Conservation (phyloP, 1,140 invertebrate genomes). For the Cydia pomonella region DNA sequence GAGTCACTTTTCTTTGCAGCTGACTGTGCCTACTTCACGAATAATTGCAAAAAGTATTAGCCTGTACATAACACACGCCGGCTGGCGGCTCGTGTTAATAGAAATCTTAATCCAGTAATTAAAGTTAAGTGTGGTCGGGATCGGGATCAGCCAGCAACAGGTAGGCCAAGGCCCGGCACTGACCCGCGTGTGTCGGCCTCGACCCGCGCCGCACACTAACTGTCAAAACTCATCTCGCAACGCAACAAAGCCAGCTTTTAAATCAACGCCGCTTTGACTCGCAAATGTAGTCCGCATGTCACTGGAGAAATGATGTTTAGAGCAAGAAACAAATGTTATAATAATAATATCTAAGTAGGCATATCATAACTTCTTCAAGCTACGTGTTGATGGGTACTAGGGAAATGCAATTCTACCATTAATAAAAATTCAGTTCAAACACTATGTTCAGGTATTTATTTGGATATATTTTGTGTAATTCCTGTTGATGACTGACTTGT, state of each 20-base stretch:
- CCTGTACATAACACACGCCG: background rate
- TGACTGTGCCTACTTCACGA: background rate
- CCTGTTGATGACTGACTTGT: no score
- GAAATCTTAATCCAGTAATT: constrained; percentile 9
- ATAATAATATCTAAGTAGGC: no score
- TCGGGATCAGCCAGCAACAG: background rate
- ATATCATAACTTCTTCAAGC: no score
- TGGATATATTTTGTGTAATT: no score
- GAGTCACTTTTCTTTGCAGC: no score
- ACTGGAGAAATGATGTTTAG: constrained; percentile 4
- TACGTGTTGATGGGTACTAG: no score
- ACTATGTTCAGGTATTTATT: no score
- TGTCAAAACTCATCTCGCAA: constrained; percentile 6
- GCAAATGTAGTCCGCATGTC: constrained; percentile 5
- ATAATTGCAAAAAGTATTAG: background rate
- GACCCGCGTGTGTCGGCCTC: constrained; percentile 48
- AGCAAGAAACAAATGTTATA: background rate
- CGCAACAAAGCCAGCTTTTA: constrained; percentile 4
- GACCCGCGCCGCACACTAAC: background rate
- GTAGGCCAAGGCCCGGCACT: constrained; percentile 53
- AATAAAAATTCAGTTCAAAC: no score
- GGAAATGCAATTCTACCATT: no score
- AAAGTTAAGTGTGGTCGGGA: background rate
- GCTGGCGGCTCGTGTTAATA: background rate
- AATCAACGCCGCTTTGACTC: constrained; percentile 12